Evolutionary conservation across 2,113 vertebrate genomes (phyloP).

Genomic region (Alethe castanea): DNA sequence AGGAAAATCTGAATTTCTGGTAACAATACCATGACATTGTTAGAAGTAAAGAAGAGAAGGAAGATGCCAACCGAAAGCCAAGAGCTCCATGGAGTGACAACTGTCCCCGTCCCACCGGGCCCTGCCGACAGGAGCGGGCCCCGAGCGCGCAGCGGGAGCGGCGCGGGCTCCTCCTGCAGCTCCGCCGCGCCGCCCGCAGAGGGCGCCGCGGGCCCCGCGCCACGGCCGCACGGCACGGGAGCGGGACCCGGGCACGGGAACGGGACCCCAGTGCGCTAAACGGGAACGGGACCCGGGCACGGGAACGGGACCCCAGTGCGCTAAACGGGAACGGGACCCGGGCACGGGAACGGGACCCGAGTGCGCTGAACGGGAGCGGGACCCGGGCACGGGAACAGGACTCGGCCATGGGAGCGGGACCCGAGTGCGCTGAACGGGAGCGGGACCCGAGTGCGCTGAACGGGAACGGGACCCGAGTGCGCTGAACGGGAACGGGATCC

Average conservation of each 20-base stretch:
- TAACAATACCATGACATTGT: neutral
- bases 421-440: neutral
- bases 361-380: no score
- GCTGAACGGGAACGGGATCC: no score
- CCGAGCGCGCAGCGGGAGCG: rapidly evolving
- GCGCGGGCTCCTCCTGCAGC: neutral
- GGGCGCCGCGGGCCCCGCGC: neutral
- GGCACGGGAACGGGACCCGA: no score
- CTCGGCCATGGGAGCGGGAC: rapidly evolving
- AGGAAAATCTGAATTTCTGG: neutral
- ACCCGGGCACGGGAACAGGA: no score
- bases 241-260: neutral
- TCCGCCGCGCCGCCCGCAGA: neutral
- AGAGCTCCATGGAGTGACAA: neutral
- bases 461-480: no score
- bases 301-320: no score
- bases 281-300: no score
- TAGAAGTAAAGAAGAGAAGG: neutral
- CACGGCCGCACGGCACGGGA: no score
- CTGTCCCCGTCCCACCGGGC: no score
- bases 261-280: no score
- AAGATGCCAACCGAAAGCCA: neutral
- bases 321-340: no score
- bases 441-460: no score
- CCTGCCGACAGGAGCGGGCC: rapidly evolving